phyloP scores from a whole-genome alignment of 2,113 vertebrate species.

The Micronycteris hirsuta region DNA sequence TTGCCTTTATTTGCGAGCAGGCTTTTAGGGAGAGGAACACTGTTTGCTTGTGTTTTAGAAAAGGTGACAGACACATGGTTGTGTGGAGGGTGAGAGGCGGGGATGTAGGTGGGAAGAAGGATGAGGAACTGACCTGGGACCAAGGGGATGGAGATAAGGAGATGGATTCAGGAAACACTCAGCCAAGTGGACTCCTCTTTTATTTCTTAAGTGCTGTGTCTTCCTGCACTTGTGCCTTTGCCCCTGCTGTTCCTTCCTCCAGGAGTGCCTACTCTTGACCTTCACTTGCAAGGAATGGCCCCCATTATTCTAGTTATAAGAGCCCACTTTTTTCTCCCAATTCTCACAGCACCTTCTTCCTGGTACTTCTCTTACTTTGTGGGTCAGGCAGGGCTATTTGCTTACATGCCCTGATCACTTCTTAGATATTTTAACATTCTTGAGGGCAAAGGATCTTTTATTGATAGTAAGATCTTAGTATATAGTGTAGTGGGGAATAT shows the following conservation, averaged over 20 bases:
- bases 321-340: background rate
- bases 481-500: background rate
- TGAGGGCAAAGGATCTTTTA: background rate
- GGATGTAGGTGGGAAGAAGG: background rate
- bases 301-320: background rate
- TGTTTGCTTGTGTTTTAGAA: background rate
- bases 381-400: background rate
- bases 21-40: background rate
- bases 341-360: background rate
- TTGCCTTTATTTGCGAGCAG: background rate
- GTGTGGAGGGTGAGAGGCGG: rapidly evolving
- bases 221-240: background rate
- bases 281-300: background rate
- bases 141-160: background rate
- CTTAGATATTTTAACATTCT: background rate
- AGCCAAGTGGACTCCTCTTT: background rate
- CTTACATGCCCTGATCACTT: background rate
- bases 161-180: background rate
- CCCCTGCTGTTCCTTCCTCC: background rate
- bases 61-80: background rate
- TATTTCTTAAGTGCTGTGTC: background rate
- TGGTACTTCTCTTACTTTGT: background rate
- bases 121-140: background rate
- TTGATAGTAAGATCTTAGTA: background rate
- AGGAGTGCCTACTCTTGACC: background rate